A percentile compares a stretch with the other conserved stretches of the same genome.
These are phyloP conservation scores for Arctia plantaginis DNA, from an alignment of 2,888 invertebrate genomes.

Conservation along the genomic window DNA sequence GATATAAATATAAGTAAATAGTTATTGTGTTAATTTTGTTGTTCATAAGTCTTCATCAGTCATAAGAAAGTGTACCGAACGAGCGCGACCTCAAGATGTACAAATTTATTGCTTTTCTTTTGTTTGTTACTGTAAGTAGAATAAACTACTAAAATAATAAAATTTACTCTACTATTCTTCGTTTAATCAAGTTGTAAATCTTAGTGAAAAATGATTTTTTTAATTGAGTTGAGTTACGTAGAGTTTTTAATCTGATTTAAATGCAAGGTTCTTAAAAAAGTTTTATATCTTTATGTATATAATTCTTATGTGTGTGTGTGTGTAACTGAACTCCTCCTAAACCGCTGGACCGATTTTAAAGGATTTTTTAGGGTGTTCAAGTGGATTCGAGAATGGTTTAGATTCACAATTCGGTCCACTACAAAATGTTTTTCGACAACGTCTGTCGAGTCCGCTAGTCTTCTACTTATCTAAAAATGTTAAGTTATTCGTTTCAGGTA, in stretches of 20 bases:
- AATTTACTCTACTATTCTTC: neutral
- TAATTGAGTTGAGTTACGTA: neutral
- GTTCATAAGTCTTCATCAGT: conserved; percentile 37
- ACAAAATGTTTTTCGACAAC: no score
- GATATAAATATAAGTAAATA: conserved; percentile 24
- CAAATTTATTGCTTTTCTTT: conserved; percentile 29
- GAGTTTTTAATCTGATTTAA: neutral
- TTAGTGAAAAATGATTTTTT: neutral
- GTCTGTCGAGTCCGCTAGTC: no score
- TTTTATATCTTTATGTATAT: no score
- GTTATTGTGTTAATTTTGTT: conserved; percentile 29
- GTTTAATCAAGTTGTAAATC: neutral
- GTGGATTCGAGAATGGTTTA: no score
- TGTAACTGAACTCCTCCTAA: no score
- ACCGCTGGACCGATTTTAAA: no score
- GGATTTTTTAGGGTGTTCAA: no score
- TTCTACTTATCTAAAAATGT: no score
- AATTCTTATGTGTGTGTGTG: no score
- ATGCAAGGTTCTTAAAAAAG: neutral
- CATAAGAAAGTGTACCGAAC: conserved; percentile 21
- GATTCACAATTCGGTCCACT: no score
- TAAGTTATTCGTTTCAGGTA: conserved; percentile 54
- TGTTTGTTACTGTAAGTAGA: conserved; percentile 38
- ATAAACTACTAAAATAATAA: neutral
- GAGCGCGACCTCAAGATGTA: conserved; percentile 44